Evolutionary conservation across 2,888 invertebrate genomes (phyloP), one percentile per base, ranked within the genome.

Genomic region (Mesochorus sp.): DNA sequence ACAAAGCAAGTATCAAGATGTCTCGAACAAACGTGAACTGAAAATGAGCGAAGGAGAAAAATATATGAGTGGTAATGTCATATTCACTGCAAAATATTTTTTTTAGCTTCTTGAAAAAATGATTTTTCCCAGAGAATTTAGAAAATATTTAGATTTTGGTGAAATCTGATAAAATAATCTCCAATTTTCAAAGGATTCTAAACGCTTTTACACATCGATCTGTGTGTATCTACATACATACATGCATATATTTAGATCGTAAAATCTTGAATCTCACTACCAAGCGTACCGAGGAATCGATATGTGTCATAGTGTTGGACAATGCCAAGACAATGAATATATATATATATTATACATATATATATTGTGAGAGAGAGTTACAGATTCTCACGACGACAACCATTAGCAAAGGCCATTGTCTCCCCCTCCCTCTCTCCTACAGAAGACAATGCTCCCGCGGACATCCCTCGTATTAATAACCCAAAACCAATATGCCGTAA

Each of bases 401-500:
- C 84, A 86, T 88, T 87, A 87, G 83, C 83, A 79, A 57, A 51
- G 71, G 81, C 82, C 76, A 85, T 88, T 87, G 88, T 86, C 72
- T 81, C 8, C 6, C 66, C 53, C 39, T n/a, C n/a, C n/a, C 53
- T 75, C 51, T 19, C 47, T 21, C 10, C 24, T 71, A 31, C 61
- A 47, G 62, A 64, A 81, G 84, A 85, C 85, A 88, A 87, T 85
- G 79, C 79, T 67, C 76, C 57, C 73, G 75, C 75, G 76, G 83
- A 80, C 83, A 82, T 81, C 82, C 81, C 81, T 83, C 47, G 85
- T 86, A 88, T 85, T 85, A 86, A 85, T 87, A 85, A 84, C 81
- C 85, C 83, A 85, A 86, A 88, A 86, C 88, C 87, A 88, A 88
- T 88, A 87, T 85, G 80, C 79, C 75, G 80, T 81, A 81, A 82